phyloP scores from a whole-genome alignment of 2,113 vertebrate genomes.

The Nothobranchius kuhntae region DNA sequence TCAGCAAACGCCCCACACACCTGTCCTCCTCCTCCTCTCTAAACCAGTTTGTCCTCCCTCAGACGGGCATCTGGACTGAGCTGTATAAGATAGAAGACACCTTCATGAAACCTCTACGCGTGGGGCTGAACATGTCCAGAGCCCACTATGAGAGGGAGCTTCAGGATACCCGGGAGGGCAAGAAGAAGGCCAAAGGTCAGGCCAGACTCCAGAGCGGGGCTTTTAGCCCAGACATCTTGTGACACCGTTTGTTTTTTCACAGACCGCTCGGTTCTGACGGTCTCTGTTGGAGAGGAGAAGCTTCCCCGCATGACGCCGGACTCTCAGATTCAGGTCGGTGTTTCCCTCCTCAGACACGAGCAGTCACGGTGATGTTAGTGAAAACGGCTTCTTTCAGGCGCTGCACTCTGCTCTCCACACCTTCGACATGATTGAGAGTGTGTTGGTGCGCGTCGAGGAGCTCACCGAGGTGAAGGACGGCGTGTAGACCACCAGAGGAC shows the following conservation, averaged over 20 bases:
- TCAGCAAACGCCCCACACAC: too few relatives aligned
- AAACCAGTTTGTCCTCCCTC: neutral
- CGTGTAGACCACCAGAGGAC: slow-evolving; percentile 15
- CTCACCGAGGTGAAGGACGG: slow-evolving; percentile 84
- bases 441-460: slow-evolving; percentile 93
- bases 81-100: slow-evolving; percentile 85
- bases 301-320: slow-evolving; percentile 87
- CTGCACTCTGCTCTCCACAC: slow-evolving; percentile 92
- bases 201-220: too few relatives aligned
- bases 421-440: slow-evolving; percentile 97
- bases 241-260: slow-evolving; percentile 1
- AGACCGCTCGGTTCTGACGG: slow-evolving; percentile 58
- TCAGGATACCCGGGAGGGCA: slow-evolving; percentile 80
- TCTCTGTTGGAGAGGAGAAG: slow-evolving; percentile 82
- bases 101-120: slow-evolving; percentile 90
- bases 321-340: slow-evolving; percentile 89
- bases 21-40: neutral
- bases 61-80: slow-evolving; percentile 93
- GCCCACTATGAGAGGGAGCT: slow-evolving; percentile 96
- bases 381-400: slow-evolving; percentile 78
- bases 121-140: slow-evolving; percentile 93
- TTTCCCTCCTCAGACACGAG: neutral
- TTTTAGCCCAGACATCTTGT: neutral
- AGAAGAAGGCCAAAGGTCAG: slow-evolving; percentile 78
- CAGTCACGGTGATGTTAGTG: neutral